Evolutionary conservation across 1,140 invertebrate species (phyloP).

Genomic region (Cylas formicarius): DNA sequence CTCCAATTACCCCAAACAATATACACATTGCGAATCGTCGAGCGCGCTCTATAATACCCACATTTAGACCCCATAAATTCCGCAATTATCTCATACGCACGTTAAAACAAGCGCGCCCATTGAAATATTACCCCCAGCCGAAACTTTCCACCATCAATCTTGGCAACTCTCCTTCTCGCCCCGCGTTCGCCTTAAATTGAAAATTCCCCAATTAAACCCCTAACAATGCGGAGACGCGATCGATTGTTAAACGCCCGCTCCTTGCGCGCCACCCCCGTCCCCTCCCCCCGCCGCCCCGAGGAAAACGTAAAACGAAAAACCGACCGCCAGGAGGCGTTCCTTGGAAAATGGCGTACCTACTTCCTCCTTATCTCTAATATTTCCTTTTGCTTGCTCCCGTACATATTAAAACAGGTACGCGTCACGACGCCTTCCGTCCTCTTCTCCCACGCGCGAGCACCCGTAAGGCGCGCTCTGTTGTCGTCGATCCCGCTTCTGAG

Average conservation of each 20-base stretch:
- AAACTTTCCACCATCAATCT: too few relatives aligned
- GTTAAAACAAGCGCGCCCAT: too few relatives aligned
- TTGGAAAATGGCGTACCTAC: constrained; percentile 28
- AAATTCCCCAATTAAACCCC: constrained; percentile 19
- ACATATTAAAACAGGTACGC: constrained; percentile 33
- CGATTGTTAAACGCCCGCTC: constrained; percentile 14
- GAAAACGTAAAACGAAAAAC: constrained; percentile 19
- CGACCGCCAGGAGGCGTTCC: constrained; percentile 23
- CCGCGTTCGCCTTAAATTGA: constrained; percentile 30
- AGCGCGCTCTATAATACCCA: too few relatives aligned
- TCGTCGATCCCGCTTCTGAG: too few relatives aligned
- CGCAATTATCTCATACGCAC: too few relatives aligned
- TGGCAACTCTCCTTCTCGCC: constrained; percentile 37
- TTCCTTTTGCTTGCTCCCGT: constrained; percentile 33
- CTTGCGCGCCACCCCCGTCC: constrained; percentile 7
- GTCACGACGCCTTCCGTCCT: neutral
- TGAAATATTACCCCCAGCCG: too few relatives aligned
- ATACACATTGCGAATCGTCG: too few relatives aligned
- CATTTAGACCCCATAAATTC: too few relatives aligned
- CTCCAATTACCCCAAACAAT: too few relatives aligned
- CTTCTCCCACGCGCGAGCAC: neutral
- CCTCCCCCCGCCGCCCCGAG: constrained; percentile 5
- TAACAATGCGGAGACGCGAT: constrained; percentile 18
- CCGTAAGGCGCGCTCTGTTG: constrained; percentile 3
- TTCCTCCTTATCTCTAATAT: constrained; percentile 33